phyloP scores from a whole-genome alignment of 2,888 invertebrate species.

The Autographa pulchrina region DNA sequence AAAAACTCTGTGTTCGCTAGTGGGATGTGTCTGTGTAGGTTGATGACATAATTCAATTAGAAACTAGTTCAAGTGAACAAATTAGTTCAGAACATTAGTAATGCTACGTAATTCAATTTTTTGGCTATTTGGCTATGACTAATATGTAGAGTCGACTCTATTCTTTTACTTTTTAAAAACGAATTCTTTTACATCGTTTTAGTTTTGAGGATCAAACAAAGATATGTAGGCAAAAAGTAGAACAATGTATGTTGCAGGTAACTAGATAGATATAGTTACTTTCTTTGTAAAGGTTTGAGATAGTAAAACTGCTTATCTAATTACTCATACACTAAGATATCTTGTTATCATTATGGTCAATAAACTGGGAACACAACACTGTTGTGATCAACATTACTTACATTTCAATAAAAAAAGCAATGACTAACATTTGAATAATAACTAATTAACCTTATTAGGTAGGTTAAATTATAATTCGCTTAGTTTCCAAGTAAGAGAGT shows the following conservation, averaged over 20 bases:
- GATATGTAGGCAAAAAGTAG: not conserved
- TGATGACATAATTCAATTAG: slow-evolving; percentile 6
- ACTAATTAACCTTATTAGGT: slow-evolving; percentile 28
- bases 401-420: slow-evolving; percentile 6
- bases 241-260: not conserved
- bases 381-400: not conserved
- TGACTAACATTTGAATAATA: slow-evolving; percentile 3
- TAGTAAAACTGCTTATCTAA: slow-evolving; percentile 42
- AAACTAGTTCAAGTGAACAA: slow-evolving; percentile 6
- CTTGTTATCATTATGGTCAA: slow-evolving; percentile 41
- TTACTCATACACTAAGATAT: slow-evolving; percentile 38
- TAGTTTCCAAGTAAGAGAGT: slow-evolving; percentile 40
- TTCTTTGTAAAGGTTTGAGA: slow-evolving; percentile 5
- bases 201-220: not conserved
- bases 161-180: no score
- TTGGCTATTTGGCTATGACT: slow-evolving; percentile 4
- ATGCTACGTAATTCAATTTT: slow-evolving; percentile 1
- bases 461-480: slow-evolving; percentile 37
- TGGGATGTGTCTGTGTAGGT: not conserved
- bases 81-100: not conserved
- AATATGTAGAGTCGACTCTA: not conserved
- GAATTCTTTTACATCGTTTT: not conserved
- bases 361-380: slow-evolving; percentile 22
- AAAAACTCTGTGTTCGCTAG: slow-evolving; percentile 2
- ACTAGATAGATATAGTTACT: not conserved